Percentiles rank a stretch among this genome's conserved stretches.
Evolutionary conservation across 1,140 invertebrate genomes (phyloP).

Genomic region (Bactericera cockerelli): DNA sequence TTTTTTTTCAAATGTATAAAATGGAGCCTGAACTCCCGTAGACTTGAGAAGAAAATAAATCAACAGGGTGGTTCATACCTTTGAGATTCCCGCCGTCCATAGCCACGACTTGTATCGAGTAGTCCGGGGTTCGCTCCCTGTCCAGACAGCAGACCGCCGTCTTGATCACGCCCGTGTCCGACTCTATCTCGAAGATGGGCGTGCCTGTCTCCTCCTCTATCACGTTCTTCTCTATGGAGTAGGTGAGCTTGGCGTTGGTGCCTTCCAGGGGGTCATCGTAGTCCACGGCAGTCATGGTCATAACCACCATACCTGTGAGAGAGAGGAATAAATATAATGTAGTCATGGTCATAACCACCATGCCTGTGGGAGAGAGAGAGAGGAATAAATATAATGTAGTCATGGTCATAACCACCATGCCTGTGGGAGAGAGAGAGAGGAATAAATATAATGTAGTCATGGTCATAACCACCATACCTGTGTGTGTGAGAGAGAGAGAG

Average conservation of each 20-base stretch:
- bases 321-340: too few relatives aligned
- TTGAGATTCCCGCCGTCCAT: slow-evolving; percentile 86
- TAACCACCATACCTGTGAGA: slow-evolving; percentile 70
- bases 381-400: too few relatives aligned
- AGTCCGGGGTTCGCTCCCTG: slow-evolving; percentile 85
- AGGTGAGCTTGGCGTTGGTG: slow-evolving; percentile 76
- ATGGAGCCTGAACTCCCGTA: too few relatives aligned
- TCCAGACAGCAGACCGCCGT: slow-evolving; percentile 87
- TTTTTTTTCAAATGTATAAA: too few relatives aligned
- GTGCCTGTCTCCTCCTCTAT: slow-evolving; percentile 89
- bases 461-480: too few relatives aligned
- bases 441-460: too few relatives aligned
- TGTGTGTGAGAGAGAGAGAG: too few relatives aligned
- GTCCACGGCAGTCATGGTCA: slow-evolving; percentile 95
- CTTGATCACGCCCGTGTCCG: slow-evolving; percentile 86
- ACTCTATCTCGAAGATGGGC: slow-evolving; percentile 88
- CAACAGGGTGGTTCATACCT: slow-evolving; percentile 42
- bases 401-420: too few relatives aligned
- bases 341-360: too few relatives aligned
- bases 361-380: too few relatives aligned
- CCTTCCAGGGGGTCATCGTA: slow-evolving; percentile 91
- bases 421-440: too few relatives aligned
- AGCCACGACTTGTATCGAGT: slow-evolving; percentile 91
- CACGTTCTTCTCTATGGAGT: slow-evolving; percentile 92
- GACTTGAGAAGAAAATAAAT: too few relatives aligned